phyloP scores from a whole-genome alignment of 2,113 vertebrate genomes.

The Orientallactaga bullata region DNA sequence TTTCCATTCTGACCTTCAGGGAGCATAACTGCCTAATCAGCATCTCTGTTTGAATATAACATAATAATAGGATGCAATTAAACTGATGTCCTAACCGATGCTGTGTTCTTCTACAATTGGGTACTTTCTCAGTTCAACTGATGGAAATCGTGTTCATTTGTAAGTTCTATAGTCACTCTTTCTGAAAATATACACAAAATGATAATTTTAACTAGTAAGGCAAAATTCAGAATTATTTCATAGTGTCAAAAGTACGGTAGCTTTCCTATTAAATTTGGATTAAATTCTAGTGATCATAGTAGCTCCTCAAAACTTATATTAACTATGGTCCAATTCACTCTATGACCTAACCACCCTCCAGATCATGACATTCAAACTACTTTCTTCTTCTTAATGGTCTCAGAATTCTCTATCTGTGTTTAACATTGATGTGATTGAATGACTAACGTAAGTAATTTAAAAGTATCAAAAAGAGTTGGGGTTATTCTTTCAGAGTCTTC shows the following conservation, averaged over 20 bases:
- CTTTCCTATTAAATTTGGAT: neutral
- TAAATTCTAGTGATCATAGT: neutral
- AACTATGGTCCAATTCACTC: neutral
- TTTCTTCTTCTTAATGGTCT: neutral
- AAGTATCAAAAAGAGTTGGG: neutral
- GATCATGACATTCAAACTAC: neutral
- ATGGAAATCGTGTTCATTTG: neutral
- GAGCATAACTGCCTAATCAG: neutral
- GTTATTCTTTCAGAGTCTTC: neutral
- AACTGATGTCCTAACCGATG: neutral
- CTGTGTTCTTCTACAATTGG: neutral
- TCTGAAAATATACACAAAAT: neutral
- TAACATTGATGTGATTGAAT: neutral
- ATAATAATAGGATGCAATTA: neutral
- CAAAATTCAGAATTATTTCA: neutral
- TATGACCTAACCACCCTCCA: neutral
- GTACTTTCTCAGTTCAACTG: neutral
- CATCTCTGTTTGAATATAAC: neutral
- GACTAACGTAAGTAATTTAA: neutral
- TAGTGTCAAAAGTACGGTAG: neutral
- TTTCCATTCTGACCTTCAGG: neutral
- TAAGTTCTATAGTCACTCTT: neutral
- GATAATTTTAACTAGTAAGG: neutral
- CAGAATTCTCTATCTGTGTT: neutral
- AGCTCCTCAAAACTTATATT: neutral